These are phyloP conservation scores for Hippoglossus hippoglossus DNA, from an alignment of 2,797 vertebrate genomes.

Conservation along the genomic window DNA sequence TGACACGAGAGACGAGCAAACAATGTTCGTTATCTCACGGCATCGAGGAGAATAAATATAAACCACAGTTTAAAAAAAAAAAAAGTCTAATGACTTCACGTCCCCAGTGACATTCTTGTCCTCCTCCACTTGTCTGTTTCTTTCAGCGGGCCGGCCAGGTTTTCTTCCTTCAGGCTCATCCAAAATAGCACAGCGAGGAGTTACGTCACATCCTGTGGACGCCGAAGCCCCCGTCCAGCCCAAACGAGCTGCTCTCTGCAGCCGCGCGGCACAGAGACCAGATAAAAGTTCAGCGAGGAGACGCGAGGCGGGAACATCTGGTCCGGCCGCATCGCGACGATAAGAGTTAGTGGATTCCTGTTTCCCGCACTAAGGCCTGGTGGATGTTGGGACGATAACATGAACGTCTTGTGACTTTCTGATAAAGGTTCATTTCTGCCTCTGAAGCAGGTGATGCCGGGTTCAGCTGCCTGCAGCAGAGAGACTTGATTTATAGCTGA, in stretches of 20 bases:
- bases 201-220: constrained; percentile 48
- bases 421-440: too few species aligned
- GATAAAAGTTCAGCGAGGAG: background rate
- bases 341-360: too few species aligned
- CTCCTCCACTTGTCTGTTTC: constrained; percentile 15
- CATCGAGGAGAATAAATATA: background rate
- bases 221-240: constrained; percentile 13
- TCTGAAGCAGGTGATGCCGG: too few species aligned
- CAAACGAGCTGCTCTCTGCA: constrained; percentile 8
- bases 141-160: constrained; percentile 25
- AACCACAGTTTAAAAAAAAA: background rate
- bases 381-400: too few species aligned
- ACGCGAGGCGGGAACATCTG: background rate
- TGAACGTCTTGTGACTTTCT: too few species aligned
- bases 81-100: background rate
- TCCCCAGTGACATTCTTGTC: background rate
- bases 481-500: too few species aligned
- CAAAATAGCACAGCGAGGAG: constrained; percentile 41
- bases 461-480: too few species aligned
- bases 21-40: background rate
- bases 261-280: background rate
- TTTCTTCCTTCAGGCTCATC: constrained; percentile 44
- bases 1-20: background rate
- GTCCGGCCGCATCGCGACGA: too few species aligned
- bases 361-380: too few species aligned